phyloP scores from a whole-genome alignment of 2,797 vertebrate genomes.

The Eulemur mongoz region DNA sequence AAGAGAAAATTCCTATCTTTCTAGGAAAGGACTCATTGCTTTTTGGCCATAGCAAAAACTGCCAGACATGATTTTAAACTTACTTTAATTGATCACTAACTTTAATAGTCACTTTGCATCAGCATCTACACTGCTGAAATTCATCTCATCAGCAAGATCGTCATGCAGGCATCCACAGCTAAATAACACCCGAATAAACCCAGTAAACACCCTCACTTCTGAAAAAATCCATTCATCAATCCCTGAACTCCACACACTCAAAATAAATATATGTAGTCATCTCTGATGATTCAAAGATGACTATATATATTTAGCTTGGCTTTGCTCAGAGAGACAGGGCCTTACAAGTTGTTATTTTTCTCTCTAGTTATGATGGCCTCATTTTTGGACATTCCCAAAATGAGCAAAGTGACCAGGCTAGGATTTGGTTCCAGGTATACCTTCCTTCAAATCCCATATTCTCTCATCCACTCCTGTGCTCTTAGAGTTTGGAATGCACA shows the following conservation, averaged over 20 bases:
- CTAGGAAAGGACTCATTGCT: not conserved
- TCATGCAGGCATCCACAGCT: not conserved
- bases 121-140: too few relatives aligned
- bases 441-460: not conserved
- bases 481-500: not conserved
- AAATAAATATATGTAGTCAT: not conserved
- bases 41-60: not conserved
- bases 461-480: rapidly evolving
- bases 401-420: not conserved
- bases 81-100: not conserved
- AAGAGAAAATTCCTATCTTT: not conserved
- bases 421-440: not conserved
- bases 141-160: too few relatives aligned
- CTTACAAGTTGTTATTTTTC: not conserved
- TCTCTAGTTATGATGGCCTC: not conserved
- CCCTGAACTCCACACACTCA: not conserved
- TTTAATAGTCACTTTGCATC: not conserved
- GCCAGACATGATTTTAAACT: not conserved
- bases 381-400: not conserved
- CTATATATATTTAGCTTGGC: not conserved
- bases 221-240: not conserved
- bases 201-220: not conserved
- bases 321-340: not conserved
- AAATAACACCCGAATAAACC: not conserved
- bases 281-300: not conserved